phyloP scores from a whole-genome alignment of 1,140 invertebrate genomes.

The Nomia melanderi region DNA sequence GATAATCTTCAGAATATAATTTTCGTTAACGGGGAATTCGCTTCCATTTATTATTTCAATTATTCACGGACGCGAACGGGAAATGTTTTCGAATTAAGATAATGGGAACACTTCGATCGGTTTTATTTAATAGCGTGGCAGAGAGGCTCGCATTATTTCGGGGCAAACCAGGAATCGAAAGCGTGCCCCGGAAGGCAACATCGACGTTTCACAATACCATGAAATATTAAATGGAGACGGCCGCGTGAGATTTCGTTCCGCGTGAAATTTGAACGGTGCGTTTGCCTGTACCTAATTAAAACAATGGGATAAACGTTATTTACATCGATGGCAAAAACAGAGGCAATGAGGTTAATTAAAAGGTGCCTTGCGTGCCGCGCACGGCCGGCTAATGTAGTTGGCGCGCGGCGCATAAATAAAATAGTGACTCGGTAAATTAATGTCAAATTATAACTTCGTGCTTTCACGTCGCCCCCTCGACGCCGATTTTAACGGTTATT shows the following conservation, averaged over 20 bases:
- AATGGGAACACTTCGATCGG: not conserved
- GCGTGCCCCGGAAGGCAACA: not conserved
- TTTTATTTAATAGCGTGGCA: not conserved
- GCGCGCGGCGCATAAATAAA: conserved; percentile 10
- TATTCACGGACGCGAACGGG: too few relatives aligned
- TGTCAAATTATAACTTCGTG: not conserved
- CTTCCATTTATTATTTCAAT: too few relatives aligned
- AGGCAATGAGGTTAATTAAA: conserved; percentile 22
- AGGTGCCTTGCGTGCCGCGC: too few relatives aligned
- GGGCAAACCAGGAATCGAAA: not conserved
- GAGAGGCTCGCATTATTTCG: not conserved
- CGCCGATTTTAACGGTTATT: not conserved
- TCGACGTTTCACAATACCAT: not conserved
- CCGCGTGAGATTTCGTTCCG: not conserved
- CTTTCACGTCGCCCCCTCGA: not conserved
- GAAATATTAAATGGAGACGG: not conserved
- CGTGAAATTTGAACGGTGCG: not conserved
- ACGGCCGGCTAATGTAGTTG: not conserved
- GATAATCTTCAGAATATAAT: too few relatives aligned
- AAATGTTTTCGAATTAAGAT: too few relatives aligned
- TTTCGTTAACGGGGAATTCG: too few relatives aligned
- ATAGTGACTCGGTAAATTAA: conserved; percentile 1
- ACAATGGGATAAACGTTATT: conserved; percentile 18
- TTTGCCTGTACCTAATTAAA: conserved; percentile 8
- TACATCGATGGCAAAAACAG: not conserved